Base-by-base conservation (phyloP, 2,888 invertebrate genomes). In the Lycocerus yunnanus region DNA sequence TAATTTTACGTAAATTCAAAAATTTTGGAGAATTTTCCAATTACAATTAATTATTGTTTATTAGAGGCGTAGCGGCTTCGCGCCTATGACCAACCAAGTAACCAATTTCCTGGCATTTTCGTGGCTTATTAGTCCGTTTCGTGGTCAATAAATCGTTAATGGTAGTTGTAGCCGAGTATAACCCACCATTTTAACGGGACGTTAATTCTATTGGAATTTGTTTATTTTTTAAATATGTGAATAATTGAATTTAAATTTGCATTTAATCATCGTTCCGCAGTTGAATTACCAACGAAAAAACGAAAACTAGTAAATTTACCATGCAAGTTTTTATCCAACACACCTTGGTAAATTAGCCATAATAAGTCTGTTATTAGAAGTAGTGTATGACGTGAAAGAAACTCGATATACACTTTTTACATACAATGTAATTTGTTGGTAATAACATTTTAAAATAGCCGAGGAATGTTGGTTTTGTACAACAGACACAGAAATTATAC, bases 371-470 rank as follows among this genome's bases (percentile, higher is more conserved):
- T 67, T 71, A 63, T 63, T 68, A 61, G 20, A 68, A 68, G 66
- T 66, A 63, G 61, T n/a, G 66, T 15, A 66, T 21, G 59, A 59
- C 65, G 66, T 66, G 63, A 70, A 63, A 61, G 65, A 70, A 58
- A 63, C 63, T 66, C 24, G 14, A 66, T 16, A 20, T 59, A 24
- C 61, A 66, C 15, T 58, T 71, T 71, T 70, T 71, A 27, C 66
- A 15, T 21, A 60, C 24, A 65, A 63, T 59, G 61, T 61, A 61
- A 69, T 61, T 68, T 65, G 68, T 59, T 71, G 68, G 71, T 74
- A 71, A 71, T 74, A 74, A 74, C 68, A 71, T 66, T 74, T 74
- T 66, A 71, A 73, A 71, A 74, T 74, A 71, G 65, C 74, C 43
- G 24, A 18, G 74, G 74, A 74, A 74, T 74, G 74, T 65, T 66